Evolutionary conservation across 2,113 vertebrate species (phyloP).

Genomic region (Platysternon megacephalum): DNA sequence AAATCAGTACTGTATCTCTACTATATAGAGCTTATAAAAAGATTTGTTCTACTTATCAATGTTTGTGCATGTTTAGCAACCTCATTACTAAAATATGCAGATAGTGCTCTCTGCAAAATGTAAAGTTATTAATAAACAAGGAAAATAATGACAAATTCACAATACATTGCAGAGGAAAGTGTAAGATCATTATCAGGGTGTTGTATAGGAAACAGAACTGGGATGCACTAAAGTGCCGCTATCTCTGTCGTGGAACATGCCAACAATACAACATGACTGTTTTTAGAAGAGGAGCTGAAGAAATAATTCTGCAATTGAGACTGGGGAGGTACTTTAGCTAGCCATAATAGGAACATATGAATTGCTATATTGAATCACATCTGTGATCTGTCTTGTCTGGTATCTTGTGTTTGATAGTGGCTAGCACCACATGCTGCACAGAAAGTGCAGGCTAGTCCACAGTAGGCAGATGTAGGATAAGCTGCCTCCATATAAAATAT

Average conservation of each 20-base stretch:
- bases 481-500: not conserved
- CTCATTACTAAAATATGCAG: not conserved
- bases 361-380: not conserved
- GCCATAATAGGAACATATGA: not conserved
- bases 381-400: not conserved
- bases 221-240: not conserved
- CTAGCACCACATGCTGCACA: not conserved
- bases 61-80: not conserved
- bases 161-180: not conserved
- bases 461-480: not conserved
- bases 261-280: not conserved
- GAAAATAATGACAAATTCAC: not conserved
- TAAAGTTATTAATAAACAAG: not conserved
- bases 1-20: not conserved
- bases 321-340: not conserved
- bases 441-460: not conserved
- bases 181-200: not conserved
- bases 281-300: not conserved
- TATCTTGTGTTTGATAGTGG: not conserved
- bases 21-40: not conserved
- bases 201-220: not conserved
- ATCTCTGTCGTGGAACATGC: not conserved
- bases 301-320: not conserved
- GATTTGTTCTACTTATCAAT: not conserved
- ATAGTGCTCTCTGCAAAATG: not conserved